Evolutionary conservation across 2,113 vertebrate genomes (phyloP), one percentile per base, ranked within the genome.

Genomic region (Poecilia latipinna): DNA sequence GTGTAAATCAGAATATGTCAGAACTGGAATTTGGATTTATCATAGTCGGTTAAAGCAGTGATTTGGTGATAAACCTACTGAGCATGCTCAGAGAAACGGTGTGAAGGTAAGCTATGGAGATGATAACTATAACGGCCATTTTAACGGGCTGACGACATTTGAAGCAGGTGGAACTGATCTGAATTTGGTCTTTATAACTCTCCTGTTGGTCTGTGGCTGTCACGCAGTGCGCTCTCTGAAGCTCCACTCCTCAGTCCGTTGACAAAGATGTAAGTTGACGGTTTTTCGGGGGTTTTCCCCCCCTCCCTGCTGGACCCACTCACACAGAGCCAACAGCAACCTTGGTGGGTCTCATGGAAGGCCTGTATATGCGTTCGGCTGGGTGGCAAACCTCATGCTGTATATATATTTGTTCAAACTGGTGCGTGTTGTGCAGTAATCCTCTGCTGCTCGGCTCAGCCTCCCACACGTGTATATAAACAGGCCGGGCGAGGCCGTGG

Each of bases 351-450:
- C 79, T 84, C 57, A 19, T 51, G 65, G 69, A 77, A 71, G 82
- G 78, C 77, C 83, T 87, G 84, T 91, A 33, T 90, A 86, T 78
- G 77, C 57, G 78, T 70, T 78, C 37, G 74, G 80, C 82, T 89
- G 92, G 90, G 90, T 91, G 91, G 92, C 85, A 90, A 90, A 90
- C 89, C 91, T 91, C 91, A 89, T 70, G 77, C 83, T 93, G 88
- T 90, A 86, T 93, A 91, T 83, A 90, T 86, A 89, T 92, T 91
- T 91, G 89, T 86, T 90, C 86, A 90, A 91, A 91, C 83, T 77
- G 77, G 83, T 87, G 75, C 77, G 22, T 70, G 89, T 88, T 77
- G 66, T 87, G 83, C 83, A 74, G 86, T 88, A 88, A 89, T 84
- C 80, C 86, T 61, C 72, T 75, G 35, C 68, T 73, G 37, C 60